Base-by-base conservation (phyloP, 2,888 invertebrate genomes). In the Lypha dubia region DNA sequence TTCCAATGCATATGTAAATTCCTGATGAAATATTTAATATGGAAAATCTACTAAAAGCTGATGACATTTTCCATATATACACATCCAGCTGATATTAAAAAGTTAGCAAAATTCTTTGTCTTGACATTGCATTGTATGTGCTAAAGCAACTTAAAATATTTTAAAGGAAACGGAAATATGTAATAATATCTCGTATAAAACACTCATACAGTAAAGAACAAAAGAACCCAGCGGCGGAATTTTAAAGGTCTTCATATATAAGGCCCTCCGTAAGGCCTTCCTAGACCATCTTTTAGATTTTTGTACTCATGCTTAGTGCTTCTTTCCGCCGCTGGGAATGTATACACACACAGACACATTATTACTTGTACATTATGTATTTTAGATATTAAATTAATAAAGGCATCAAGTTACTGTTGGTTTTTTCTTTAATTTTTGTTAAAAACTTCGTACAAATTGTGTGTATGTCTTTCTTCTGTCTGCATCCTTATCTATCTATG, bases 11-110 rank as follows among this genome's bases (percentile, higher is more conserved):
- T 13, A 38, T 11, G 3, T 51, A 15, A 56, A 32, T 58, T 67
- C n/a, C 20, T 46, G 32, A 49, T 63, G 62, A 63, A 41, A 15
- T 17, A 28, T 46, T 28, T 6, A 22, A 60, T 60, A 58, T 22
- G 24, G 8, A 28, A 49, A 68, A 68, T 49, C 24, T 60, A 17
- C 41, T 9, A 13, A 53, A 58, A 58, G 17, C 67, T 83, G 83
- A 44, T 28, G 67, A 83, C 60, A 68, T 73, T 73, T 83, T 38
- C 22, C 73, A 83, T 53, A 83, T 83, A 77, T 46, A 41, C 83
- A 73, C 77, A 67, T 67, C 6, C 9, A 62, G 32, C 3, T 6
- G 62, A 13, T 49, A 60, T 73, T 73, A 46, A 60, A 73, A 73
- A 46, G 28, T n/a, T 11, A 77, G 6, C 17, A 51, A 35, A 44